A percentile compares a stretch with the other conserved stretches of the same genome.
phyloP scores from a whole-genome alignment of 2,797 vertebrate genomes.

The Hippopotamyrus pictus region DNA sequence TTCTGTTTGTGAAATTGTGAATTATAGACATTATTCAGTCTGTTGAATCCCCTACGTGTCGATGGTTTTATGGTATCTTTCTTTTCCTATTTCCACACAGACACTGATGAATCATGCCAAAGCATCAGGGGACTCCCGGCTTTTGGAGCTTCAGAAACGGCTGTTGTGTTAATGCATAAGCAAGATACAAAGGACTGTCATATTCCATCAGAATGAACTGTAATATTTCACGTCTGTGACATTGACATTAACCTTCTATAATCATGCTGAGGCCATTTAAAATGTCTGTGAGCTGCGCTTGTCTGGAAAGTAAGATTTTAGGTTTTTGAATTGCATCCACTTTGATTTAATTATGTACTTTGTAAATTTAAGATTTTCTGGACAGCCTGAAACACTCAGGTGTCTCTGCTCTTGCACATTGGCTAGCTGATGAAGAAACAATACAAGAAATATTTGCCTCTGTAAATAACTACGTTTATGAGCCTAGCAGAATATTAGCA shows the following conservation, averaged over 20 bases:
- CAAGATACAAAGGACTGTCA: slow-evolving; percentile 10
- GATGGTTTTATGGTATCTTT: not conserved
- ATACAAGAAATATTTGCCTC: not conserved
- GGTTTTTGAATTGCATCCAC: not conserved
- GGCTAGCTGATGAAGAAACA: not conserved
- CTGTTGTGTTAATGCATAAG: slow-evolving; percentile 54
- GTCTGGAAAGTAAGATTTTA: not conserved
- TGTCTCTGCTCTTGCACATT: not conserved
- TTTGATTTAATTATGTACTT: not conserved
- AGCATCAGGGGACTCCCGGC: slow-evolving; percentile 66
- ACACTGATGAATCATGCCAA: slow-evolving; percentile 74
- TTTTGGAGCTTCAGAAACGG: slow-evolving; percentile 70
- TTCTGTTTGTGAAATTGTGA: not conserved
- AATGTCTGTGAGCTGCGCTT: not conserved
- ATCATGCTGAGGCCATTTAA: slow-evolving; percentile 19
- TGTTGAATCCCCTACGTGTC: not conserved
- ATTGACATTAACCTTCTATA: not conserved
- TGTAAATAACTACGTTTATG: not conserved
- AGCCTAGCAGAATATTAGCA: not conserved
- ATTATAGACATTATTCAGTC: not conserved
- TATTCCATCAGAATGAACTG: not conserved
- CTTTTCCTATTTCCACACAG: slow-evolving; percentile 40
- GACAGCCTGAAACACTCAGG: not conserved
- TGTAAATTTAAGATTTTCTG: not conserved
- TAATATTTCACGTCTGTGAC: not conserved